phyloP scores from a whole-genome alignment of 2,797 vertebrate genomes.

The Nannoperca australis region DNA sequence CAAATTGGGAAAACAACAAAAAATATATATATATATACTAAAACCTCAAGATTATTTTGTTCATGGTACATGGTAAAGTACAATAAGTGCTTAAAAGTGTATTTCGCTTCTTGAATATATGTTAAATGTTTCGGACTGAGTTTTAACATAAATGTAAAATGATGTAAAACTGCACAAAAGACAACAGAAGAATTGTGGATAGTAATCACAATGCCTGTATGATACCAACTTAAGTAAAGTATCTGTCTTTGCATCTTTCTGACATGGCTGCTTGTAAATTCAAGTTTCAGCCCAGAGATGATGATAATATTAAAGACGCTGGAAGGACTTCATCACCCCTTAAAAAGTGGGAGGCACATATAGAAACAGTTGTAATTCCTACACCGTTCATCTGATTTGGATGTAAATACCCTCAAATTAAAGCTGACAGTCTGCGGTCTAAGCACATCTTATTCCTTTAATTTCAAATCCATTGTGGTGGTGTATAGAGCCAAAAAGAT shows the following conservation, averaged over 20 bases:
- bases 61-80: not conserved
- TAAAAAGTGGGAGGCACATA: too few species aligned
- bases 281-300: not conserved
- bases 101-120: not conserved
- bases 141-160: not conserved
- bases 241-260: not conserved
- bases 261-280: not conserved
- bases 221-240: not conserved
- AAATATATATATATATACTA: not conserved
- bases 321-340: not conserved
- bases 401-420: too few species aligned
- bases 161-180: not conserved
- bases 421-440: too few species aligned
- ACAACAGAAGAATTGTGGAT: not conserved
- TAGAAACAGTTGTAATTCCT: too few species aligned
- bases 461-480: too few species aligned
- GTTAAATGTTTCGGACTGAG: not conserved
- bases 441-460: too few species aligned
- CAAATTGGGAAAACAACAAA: not conserved
- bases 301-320: not conserved
- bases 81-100: not conserved
- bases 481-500: too few species aligned
- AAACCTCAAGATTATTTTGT: not conserved
- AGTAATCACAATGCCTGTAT: not conserved
- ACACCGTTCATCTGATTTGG: too few species aligned